A percentile compares a stretch with the other conserved stretches of the same genome.
phyloP scores from a whole-genome alignment of 2,797 vertebrate species.

The Arrhamphus sclerolepis region DNA sequence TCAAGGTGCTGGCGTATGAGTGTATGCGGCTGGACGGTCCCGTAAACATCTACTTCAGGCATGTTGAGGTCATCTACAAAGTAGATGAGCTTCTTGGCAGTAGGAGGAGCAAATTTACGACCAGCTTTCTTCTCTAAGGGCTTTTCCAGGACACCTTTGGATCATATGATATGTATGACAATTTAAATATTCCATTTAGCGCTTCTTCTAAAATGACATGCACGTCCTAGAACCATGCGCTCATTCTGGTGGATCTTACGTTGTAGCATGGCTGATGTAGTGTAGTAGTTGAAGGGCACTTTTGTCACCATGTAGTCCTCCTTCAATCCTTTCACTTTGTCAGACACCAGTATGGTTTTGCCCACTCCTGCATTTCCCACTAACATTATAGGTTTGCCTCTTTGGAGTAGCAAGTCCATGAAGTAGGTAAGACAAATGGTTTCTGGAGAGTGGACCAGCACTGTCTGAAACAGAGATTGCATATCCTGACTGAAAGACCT shows the following conservation, averaged over 20 bases:
- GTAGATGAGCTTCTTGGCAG: constrained; percentile 84
- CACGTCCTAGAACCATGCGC: not conserved
- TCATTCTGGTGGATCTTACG: constrained; percentile 47
- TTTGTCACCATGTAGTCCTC: constrained; percentile 77
- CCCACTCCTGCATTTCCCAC: constrained; percentile 82
- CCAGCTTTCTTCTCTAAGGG: constrained; percentile 85
- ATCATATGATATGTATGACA: not conserved
- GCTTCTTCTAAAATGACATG: not conserved
- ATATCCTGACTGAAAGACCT: not conserved
- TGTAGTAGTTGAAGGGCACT: constrained; percentile 81
- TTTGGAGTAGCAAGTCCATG: constrained; percentile 79
- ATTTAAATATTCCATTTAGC: not conserved
- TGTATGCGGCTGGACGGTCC: constrained; percentile 84
- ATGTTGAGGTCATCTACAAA: constrained; percentile 87
- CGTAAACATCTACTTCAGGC: constrained; percentile 82
- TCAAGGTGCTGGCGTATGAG: constrained; percentile 85
- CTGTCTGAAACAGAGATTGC: constrained; percentile 61
- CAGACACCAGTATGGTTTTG: constrained; percentile 79
- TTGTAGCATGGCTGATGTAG: constrained; percentile 77
- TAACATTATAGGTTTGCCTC: constrained; percentile 74
- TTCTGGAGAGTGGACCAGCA: constrained; percentile 77
- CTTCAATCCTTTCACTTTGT: constrained; percentile 73
- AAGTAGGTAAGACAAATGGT: constrained; percentile 78
- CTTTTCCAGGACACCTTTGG: constrained; percentile 82
- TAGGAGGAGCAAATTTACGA: constrained; percentile 82